These are phyloP conservation scores for Alces alces DNA, from an alignment of 2,113 vertebrate species.

Conservation along the genomic window DNA sequence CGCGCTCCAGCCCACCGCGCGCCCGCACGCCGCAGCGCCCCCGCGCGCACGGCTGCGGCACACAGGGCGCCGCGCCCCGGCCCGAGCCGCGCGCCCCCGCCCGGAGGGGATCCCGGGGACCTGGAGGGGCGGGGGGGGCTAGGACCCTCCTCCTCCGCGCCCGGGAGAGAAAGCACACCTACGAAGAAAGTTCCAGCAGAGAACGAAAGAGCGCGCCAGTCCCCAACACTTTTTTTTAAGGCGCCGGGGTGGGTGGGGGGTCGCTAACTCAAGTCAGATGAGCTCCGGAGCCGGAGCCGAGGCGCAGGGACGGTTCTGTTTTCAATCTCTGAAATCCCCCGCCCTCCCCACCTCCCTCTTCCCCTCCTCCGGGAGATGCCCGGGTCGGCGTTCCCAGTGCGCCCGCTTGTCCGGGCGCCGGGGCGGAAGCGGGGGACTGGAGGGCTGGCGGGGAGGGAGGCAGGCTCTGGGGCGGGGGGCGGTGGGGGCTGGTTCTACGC, in stretches of 20 bases:
- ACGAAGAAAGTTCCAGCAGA: not conserved
- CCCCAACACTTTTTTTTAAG: conserved; percentile 42
- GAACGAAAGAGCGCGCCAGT: not conserved
- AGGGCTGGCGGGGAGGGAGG: not conserved
- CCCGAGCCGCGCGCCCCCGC: not conserved
- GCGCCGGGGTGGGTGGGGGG: not conserved
- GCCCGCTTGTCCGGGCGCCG: not conserved
- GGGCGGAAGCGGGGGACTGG: not conserved
- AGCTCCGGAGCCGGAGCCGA: not conserved
- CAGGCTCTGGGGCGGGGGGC: not conserved
- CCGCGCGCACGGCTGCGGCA: conserved; percentile 53
- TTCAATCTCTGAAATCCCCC: conserved; percentile 56
- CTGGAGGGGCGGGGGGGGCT: not conserved
- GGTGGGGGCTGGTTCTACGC: not conserved
- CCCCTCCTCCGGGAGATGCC: conserved; percentile 34
- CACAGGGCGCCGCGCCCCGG: not conserved
- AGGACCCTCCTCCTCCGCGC: not conserved
- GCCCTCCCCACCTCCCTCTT: not conserved
- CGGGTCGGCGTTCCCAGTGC: conserved; percentile 18
- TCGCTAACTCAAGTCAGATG: conserved; percentile 73
- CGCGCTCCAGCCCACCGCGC: conserved; percentile 24
- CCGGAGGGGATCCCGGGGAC: not conserved
- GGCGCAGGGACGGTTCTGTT: conserved; percentile 49
- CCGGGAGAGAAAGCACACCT: not conserved
- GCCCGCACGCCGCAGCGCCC: conserved; percentile 56